Evolutionary conservation across 2,113 vertebrate genomes (phyloP).

Genomic region (Catharus fuscescens): DNA sequence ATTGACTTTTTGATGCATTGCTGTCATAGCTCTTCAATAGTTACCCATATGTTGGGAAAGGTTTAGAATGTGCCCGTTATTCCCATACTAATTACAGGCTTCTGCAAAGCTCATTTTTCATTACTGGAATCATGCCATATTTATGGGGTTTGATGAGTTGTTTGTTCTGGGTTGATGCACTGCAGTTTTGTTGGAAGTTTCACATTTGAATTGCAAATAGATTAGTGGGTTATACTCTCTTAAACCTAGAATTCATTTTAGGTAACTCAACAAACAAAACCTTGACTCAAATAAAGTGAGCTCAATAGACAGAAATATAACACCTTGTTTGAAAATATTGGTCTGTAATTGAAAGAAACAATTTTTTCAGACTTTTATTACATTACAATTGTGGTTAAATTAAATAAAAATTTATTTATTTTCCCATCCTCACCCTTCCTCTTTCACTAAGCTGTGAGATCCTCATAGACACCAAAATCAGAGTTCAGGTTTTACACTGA

Average conservation of each 20-base stretch:
- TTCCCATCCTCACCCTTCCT: background rate
- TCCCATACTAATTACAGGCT: conserved; percentile 66
- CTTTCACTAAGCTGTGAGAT: background rate
- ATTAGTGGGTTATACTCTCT: background rate
- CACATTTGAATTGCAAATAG: conserved; percentile 59
- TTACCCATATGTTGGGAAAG: conserved; percentile 65
- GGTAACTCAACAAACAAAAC: background rate
- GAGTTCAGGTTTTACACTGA: background rate
- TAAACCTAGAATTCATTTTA: background rate
- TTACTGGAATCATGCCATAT: conserved; percentile 57
- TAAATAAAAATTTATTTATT: background rate
- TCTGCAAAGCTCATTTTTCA: conserved; percentile 60
- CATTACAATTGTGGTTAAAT: background rate
- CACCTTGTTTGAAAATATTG: background rate
- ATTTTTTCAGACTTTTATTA: background rate
- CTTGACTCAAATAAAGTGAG: background rate
- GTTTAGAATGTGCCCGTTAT: conserved; percentile 57
- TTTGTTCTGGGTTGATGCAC: conserved; percentile 64
- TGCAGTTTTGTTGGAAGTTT: conserved; percentile 35
- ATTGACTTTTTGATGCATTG: conserved; percentile 41
- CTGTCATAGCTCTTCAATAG: conserved; percentile 66
- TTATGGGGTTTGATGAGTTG: conserved; percentile 63
- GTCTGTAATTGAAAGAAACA: background rate
- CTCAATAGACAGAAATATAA: background rate
- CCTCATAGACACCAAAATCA: background rate